Evolutionary conservation across 1,140 invertebrate species (phyloP).

Genomic region (Drosophila punjabiensis): DNA sequence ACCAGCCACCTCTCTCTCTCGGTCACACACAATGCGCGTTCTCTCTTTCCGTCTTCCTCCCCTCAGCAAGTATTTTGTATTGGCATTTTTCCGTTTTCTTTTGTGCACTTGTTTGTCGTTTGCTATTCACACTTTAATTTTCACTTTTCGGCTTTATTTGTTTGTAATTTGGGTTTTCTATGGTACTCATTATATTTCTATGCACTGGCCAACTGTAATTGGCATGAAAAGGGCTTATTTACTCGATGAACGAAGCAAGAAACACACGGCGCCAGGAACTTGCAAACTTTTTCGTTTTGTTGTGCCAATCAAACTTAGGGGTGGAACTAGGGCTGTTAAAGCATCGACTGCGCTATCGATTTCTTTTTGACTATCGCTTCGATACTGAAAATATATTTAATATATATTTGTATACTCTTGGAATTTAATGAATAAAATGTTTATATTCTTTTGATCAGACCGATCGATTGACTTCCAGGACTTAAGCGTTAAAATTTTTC

Average conservation of each 20-base stretch:
- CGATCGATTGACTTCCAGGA: neutral
- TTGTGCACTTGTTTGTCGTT: slow-evolving; percentile 61
- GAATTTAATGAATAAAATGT: neutral
- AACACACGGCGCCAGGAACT: slow-evolving; percentile 53
- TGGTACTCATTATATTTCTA: neutral
- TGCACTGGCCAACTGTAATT: neutral
- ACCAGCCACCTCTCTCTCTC: slow-evolving; percentile 15
- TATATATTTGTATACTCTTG: neutral
- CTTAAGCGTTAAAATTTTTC: neutral
- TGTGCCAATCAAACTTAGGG: slow-evolving; percentile 42
- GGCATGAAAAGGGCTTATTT: slow-evolving; percentile 30
- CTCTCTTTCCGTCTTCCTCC: slow-evolving; percentile 31
- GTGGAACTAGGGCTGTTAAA: neutral
- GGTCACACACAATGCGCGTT: slow-evolving; percentile 4
- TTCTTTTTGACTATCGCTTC: neutral
- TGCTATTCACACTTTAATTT: slow-evolving; percentile 14
- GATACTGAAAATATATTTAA: neutral
- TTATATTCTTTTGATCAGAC: neutral
- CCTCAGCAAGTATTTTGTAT: slow-evolving; percentile 59
- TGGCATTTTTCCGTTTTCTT: slow-evolving; percentile 53
- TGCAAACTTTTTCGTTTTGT: slow-evolving; percentile 69
- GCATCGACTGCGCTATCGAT: slow-evolving; percentile 3
- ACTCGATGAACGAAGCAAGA: slow-evolving; percentile 53
- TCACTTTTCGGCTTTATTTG: slow-evolving; percentile 1
- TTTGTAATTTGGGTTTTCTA: neutral